Evolutionary conservation across 1,140 invertebrate species (phyloP), one percentile per base, ranked within the genome.

Genomic region (Anoplolepis gracilipes): DNA sequence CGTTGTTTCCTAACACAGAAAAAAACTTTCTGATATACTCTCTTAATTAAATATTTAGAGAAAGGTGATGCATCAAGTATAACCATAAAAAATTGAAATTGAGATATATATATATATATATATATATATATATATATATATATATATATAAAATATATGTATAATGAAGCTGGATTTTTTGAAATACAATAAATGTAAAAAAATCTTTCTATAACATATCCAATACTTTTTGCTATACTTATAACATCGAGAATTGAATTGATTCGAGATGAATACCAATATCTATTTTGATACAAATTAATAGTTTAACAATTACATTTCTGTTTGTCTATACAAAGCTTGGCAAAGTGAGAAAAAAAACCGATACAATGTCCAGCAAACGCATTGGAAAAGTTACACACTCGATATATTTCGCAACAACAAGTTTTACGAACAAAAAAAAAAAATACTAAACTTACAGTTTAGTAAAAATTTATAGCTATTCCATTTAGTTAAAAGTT

Each of bases 201-300:
- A 42, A 69, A 19, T 53, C n/a, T 49, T 72, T 53, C 49, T 72
- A 4, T 33, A 49, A 49, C 46, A 36, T 57, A 22, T 57, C 19
- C 25, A 4, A 49, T 53, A 33, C 28, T 6, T 72, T 55, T 55
- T 55, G 8, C n/a, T 55, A 33, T 53, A 53, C 33, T 72, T 33
- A 5, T n/a, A 55, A 10, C 30, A 25, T 36, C n/a, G 13, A 73
- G 33, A 0, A 36, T 57, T 22, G 11, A 73, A 73, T 36, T 53
- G 6, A 10, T 72, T 4, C 46, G 46, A 49, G 6, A 57, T 25
- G n/a, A n/a, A 33, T 8, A 49, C 0, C 1, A 8, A 19, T 72
- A 73, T 73, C 49, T 57, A 57, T 57, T 73, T 73, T 57, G n/a
- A 73, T 57, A 10, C 7, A 55, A n/a, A 33, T 73, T 73, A 57